Evolutionary conservation across 2,113 vertebrate genomes (phyloP), one percentile per base, ranked within the genome.

Genomic region (Nestor notabilis): DNA sequence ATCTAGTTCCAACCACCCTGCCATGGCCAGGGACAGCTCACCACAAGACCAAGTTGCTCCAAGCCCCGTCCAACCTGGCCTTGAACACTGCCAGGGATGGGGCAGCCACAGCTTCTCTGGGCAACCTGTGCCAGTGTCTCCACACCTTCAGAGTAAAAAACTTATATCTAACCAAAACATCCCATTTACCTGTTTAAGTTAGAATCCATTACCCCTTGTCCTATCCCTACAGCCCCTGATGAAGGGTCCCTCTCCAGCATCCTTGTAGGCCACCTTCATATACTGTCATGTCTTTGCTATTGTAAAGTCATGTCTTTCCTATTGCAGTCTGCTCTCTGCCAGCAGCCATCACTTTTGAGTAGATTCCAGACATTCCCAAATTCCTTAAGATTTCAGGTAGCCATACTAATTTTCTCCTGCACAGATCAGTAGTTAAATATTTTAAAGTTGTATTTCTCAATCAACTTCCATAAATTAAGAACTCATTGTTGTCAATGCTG

Each of bases 291-390:
- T 35, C 56, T 58, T 58, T 35, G 56, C 55, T 58, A n/a, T 58
- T 58, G 14, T 10, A 21, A 17, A 44, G 55, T 23, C 19, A 14
- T 58, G 0, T 49, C 70, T 5, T 4, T 1, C 1, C 6, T 35
- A 1, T 4, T 17, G 31, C 43, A 15, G 9, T 19, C n/a, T 46
- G 24, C 12, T 74, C 29, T 10, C 33, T 46, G 49, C 31, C 27
- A 27, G 27, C 35, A 43, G 49, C 5, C 23, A 13, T n/a, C 33
- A 2, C 7, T 33, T 33, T 16, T 21, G 58, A 19, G 56, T 10
- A 0, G 1, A 37, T 43, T 18, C 12, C 46, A 76, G 37, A 44
- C 3, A 9, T 17, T 13, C 29, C 7, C 24, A 39, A 17, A 37
- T 37, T 41, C 25, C 3, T 1, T 24, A 29, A n/a, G 13, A 24